Base-by-base conservation (phyloP, 2,888 invertebrate species). In the Ramazzottius varieornatus region DNA sequence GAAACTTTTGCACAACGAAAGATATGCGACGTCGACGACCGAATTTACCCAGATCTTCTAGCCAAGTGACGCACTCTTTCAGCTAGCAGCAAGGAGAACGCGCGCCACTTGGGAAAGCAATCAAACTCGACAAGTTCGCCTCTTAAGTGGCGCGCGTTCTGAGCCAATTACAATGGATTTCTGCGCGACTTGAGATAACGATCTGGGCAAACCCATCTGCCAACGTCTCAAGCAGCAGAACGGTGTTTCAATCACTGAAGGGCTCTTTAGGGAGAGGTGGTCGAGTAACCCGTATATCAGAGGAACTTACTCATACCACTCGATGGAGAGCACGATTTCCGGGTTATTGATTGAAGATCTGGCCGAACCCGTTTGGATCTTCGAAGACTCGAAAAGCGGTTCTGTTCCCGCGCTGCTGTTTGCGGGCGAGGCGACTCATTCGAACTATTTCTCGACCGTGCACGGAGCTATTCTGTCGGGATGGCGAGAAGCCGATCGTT, bases 401-500 rank as follows among this genome's bases (percentile, higher is more conserved):
- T 16, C 8, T 24, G 54, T 54, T 13, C 72, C 72, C 2, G 63
- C 67, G 2, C 63, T 73, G 29, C 65, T 71, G 68, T 73, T 73
- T 67, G 73, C 73, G 24, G 73, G 73, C 46, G 73, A 73, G 64
- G 72, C 72, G 1, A 72, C 72, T 1, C 68, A 70, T 33, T 46
- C 65, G 2, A 40, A 66, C 1, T 70, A 67, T 46, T 72, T 67
- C 65, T 71, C 71, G 1, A 72, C 72, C n/a, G 70, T 71, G 1
- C 72, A 73, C 54, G 73, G 73, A 0, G 73, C 73, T 20, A 66
- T 70, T 20, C 67, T 70, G 33, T 70, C 71, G 1, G 73, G 73
- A 4, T 65, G 71, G 8, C 64, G 71, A 16, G 72, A 72, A 64
- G 72, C 73, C 13, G 65, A 71, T 16, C 66, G 70, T n/a, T 46